These are phyloP conservation scores for Pterocles gutturalis DNA, from an alignment of 2,113 vertebrate genomes.

Conservation along the genomic window DNA sequence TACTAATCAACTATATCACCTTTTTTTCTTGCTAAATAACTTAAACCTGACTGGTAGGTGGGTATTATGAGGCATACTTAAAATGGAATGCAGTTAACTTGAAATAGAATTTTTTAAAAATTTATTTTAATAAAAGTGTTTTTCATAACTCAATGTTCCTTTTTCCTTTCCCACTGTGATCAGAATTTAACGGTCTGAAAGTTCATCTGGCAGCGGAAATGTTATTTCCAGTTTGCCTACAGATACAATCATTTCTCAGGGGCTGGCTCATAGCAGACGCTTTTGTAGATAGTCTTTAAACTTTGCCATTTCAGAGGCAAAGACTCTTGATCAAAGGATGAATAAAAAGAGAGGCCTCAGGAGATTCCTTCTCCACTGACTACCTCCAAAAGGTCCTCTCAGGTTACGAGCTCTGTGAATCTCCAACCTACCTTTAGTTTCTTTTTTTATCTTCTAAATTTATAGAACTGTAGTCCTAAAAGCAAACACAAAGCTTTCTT, in stretches of 20 bases:
- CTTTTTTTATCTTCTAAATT: neutral
- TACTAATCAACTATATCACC: neutral
- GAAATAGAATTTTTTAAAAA: neutral
- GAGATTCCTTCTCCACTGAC: neutral
- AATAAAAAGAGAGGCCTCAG: neutral
- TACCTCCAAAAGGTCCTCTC: neutral
- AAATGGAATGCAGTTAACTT: neutral
- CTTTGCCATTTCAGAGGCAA: slow-evolving; percentile 52
- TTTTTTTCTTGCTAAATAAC: neutral
- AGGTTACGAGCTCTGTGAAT: neutral
- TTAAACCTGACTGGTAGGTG: neutral
- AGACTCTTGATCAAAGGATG: slow-evolving; percentile 23
- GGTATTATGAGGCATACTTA: neutral
- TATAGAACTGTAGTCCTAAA: neutral
- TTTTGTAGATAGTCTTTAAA: slow-evolving; percentile 46
- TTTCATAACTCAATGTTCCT: slow-evolving; percentile 1
- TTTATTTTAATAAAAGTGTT: neutral
- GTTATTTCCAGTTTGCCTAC: slow-evolving; percentile 54
- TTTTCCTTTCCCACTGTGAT: slow-evolving; percentile 8
- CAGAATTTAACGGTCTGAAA: slow-evolving; percentile 19
- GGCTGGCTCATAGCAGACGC: neutral
- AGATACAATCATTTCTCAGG: slow-evolving; percentile 14
- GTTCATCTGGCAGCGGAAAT: slow-evolving; percentile 48
- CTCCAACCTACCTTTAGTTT: neutral
- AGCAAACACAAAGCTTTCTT: neutral